Percentiles rank a stretch among this genome's conserved stretches.
Evolutionary conservation across 2,113 vertebrate genomes (phyloP).

Genomic region (Prinia subflava): DNA sequence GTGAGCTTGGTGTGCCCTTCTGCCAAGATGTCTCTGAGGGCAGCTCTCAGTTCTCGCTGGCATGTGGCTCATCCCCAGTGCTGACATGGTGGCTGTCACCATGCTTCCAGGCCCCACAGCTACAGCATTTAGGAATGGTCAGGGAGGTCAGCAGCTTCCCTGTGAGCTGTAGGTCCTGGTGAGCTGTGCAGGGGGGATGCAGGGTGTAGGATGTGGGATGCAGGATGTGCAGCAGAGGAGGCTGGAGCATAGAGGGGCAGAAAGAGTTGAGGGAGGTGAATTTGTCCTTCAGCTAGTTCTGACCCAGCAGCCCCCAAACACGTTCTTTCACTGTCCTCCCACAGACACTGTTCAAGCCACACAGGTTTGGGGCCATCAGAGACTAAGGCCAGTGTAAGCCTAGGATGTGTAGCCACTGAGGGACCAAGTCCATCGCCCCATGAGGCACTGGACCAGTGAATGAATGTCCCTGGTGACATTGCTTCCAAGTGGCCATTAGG

Average conservation of each 20-base stretch:
- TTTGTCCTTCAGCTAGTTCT: neutral
- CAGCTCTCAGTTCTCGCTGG: neutral
- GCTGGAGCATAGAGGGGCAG: neutral
- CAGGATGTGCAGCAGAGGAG: neutral
- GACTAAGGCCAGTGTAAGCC: rapidly evolving
- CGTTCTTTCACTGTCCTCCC: neutral
- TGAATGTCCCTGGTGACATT: rapidly evolving
- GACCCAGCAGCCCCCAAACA: rapidly evolving
- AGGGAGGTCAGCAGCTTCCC: neutral
- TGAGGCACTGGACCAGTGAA: rapidly evolving
- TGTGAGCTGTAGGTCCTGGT: neutral
- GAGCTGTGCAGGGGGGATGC: too few species aligned
- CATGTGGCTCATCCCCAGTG: neutral
- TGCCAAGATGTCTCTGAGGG: neutral
- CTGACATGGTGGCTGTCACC: neutral
- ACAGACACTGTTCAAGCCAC: neutral
- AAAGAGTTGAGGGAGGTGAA: neutral
- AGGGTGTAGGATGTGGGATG: neutral
- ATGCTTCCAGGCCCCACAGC: neutral
- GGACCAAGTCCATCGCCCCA: neutral
- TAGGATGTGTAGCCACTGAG: neutral
- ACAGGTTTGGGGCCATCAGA: rapidly evolving
- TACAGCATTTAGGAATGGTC: rapidly evolving
- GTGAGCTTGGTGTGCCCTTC: neutral
- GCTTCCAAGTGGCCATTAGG: neutral